Conservation (phyloP, 1,140 invertebrate genomes). For the Atta cephalotes region DNA sequence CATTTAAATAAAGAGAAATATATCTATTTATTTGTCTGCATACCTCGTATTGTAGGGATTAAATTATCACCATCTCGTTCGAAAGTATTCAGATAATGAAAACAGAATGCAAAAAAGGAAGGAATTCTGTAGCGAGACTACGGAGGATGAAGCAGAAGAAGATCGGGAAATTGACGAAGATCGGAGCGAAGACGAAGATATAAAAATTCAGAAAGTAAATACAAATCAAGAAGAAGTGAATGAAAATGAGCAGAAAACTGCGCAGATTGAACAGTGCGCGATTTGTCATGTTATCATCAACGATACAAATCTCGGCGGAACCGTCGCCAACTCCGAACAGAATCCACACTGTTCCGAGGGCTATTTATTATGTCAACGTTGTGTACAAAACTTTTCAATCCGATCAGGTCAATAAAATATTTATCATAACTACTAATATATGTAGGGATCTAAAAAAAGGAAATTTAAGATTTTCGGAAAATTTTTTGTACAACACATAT, state of each 20-base stretch:
- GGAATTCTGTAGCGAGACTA: constrained; percentile 50
- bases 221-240: constrained; percentile 25
- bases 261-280: constrained; percentile 75
- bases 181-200: constrained; percentile 45
- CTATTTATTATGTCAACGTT: constrained; percentile 79
- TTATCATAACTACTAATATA: not conserved
- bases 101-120: constrained; percentile 60
- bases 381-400: constrained; percentile 75
- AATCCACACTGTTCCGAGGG: constrained; percentile 70
- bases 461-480: not conserved
- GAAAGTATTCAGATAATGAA: constrained; percentile 52
- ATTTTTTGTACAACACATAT: not conserved
- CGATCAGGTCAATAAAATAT: constrained; percentile 75
- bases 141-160: constrained; percentile 49
- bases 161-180: constrained; percentile 67
- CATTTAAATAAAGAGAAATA: not conserved
- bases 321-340: constrained; percentile 60
- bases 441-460: not conserved
- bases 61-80: constrained; percentile 44
- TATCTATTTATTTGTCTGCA: constrained; percentile 51
- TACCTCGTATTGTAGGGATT: constrained; percentile 46
- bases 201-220: constrained; percentile 1
- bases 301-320: constrained; percentile 59
- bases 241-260: constrained; percentile 51
- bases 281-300: constrained; percentile 77